phyloP scores from a whole-genome alignment of 2,113 vertebrate species.

The Uria aalge region DNA sequence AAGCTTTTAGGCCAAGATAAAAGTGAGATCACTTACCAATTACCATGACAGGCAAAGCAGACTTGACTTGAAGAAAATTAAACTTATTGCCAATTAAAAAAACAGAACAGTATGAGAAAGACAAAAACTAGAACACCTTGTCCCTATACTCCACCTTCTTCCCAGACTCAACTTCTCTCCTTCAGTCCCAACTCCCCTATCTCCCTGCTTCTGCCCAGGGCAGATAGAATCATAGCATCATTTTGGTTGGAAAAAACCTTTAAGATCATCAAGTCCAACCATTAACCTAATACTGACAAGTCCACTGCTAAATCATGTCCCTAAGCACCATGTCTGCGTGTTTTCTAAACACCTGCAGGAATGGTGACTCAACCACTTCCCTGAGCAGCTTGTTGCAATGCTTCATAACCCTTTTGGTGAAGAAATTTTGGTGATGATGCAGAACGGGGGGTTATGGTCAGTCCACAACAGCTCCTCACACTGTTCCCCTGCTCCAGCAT shows the following conservation, averaged over 20 bases:
- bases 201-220: neutral
- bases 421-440: neutral
- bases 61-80: neutral
- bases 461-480: neutral
- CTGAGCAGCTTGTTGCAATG: neutral
- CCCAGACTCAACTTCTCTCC: neutral
- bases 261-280: neutral
- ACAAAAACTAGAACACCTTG: neutral
- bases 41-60: neutral
- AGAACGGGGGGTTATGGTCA: neutral
- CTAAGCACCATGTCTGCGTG: fast-evolving
- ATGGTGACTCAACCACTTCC: neutral
- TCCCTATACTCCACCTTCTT: neutral
- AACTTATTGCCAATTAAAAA: neutral
- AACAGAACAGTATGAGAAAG: neutral
- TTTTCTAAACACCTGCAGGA: neutral
- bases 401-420: neutral
- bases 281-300: neutral
- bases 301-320: neutral
- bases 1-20: neutral
- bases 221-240: neutral
- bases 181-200: neutral
- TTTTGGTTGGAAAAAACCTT: neutral
- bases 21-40: neutral
- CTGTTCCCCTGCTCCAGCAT: neutral